Evolutionary conservation across 92 coral and sea anemone species (phyloP), one percentile per base, ranked within the genome.

Genomic region (Porites cylindrica): DNA sequence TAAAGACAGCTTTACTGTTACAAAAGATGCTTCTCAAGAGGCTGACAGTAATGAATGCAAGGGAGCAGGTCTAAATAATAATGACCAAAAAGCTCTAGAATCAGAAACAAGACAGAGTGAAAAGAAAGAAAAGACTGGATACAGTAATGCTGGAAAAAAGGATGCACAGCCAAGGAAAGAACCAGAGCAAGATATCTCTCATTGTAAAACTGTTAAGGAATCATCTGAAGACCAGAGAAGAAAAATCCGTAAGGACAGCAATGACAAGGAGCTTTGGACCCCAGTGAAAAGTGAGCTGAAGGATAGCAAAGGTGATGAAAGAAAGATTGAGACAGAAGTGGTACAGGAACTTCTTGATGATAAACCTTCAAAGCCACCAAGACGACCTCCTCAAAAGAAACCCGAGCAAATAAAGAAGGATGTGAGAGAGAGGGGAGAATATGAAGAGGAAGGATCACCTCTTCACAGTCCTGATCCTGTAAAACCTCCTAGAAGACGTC

Each of bases 241-340:
- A 66, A 79, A 71, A 73, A 54, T 61, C 18, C 88, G 92, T 8
- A 88, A 82, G 26, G 79, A 82, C n/a, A 85, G 84, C 16, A 67
- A 88, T 66, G 90, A 88, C 71, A 93, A 91, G 87, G 94, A 91
- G 58, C 70, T 85, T 83, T 91, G 94, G 96, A 81, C 89, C 1
- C 91, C 88, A 14, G 73, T 82, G 69, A 87, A 50, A 52, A 54
- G 63, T 50, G 89, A 79, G 1, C 32, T 10, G 21, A 76, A 29
- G 51, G 68, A 71, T 24, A 56, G 51, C 59, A 68, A n/a, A 14
- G 77, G 32, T 7, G 59, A 56, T 29, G 21, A 12, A 14, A 18
- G 7, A 29, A 53, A 66, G 24, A 56, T 16, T 8, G 72, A 47
- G 38, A 50, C 74, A 50, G 32, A n/a, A 4, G 17, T 20, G 6